phyloP scores from a whole-genome alignment of 2,888 invertebrate genomes.

The Eumacrocentrus americanus region DNA sequence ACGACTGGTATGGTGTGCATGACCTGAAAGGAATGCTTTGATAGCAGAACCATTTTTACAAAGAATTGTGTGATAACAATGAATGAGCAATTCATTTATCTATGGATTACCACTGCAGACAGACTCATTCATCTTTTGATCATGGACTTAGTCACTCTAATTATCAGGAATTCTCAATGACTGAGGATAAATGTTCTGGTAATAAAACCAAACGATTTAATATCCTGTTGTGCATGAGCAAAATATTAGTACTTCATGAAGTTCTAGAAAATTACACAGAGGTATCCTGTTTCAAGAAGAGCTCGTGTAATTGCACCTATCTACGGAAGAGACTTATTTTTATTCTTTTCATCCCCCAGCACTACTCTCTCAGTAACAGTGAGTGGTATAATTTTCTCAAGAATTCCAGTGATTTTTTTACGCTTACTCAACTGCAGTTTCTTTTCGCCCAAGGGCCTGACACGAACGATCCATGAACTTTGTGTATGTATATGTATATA shows the following conservation, averaged over 20 bases:
- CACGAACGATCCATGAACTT: neutral
- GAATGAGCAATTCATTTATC: too few species aligned
- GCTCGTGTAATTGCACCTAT: constrained; percentile 7
- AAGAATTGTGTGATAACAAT: too few species aligned
- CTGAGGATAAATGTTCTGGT: neutral
- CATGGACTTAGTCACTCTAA: neutral
- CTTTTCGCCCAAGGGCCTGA: neutral
- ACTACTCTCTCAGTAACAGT: neutral
- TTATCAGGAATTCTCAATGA: neutral
- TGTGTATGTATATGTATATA: neutral
- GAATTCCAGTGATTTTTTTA: neutral
- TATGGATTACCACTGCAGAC: too few species aligned
- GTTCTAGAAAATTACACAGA: neutral
- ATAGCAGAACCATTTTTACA: too few species aligned
- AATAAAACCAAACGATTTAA: constrained; percentile 4
- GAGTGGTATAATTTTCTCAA: constrained; percentile 2
- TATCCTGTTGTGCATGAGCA: neutral
- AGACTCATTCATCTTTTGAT: constrained; percentile 19
- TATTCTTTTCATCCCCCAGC: neutral
- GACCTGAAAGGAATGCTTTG: too few species aligned
- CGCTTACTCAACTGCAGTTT: neutral
- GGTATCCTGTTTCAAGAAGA: constrained; percentile 7
- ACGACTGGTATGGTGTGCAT: too few species aligned
- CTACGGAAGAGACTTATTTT: neutral
- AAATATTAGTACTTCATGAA: neutral